Conservation (phyloP, 2,888 invertebrate species). For the Drosophila tanythrix region DNA sequence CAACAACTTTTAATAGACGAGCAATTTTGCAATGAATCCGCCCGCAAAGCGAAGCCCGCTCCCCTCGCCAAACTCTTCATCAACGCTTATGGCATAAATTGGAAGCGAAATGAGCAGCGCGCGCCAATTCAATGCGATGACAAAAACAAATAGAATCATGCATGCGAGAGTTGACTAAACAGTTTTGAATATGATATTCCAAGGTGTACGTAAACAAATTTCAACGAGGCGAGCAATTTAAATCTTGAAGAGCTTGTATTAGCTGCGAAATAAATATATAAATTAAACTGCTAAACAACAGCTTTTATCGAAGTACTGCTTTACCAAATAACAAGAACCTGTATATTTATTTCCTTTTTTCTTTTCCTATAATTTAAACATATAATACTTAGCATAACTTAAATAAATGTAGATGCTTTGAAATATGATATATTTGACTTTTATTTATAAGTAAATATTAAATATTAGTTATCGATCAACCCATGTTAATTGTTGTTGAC, state of each 20-base stretch:
- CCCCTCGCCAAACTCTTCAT: background rate
- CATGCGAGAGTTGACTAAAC: slow-evolving; percentile 37
- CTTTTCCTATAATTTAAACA: background rate
- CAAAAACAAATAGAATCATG: slow-evolving; percentile 61
- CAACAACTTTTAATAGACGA: slow-evolving; percentile 66
- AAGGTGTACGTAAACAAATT: background rate
- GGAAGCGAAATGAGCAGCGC: slow-evolving; percentile 70
- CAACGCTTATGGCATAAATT: slow-evolving; percentile 66
- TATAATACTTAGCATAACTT: background rate
- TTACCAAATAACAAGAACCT: background rate
- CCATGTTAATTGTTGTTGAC: slow-evolving; percentile 37
- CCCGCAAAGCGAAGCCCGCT: slow-evolving; percentile 28
- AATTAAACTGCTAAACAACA: background rate
- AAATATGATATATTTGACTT: background rate
- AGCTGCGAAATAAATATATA: background rate
- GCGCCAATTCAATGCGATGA: slow-evolving; percentile 69
- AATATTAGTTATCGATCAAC: slow-evolving; percentile 2
- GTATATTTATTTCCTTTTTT: background rate
- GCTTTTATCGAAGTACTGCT: background rate
- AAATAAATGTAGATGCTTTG: background rate
- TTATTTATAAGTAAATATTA: background rate
- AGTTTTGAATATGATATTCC: slow-evolving; percentile 8
- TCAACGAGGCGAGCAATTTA: background rate
- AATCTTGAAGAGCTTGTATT: background rate
- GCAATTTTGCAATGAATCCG: slow-evolving; percentile 44